Base-by-base conservation (phyloP, 2,113 vertebrate genomes). In the Chrysemys picta region DNA sequence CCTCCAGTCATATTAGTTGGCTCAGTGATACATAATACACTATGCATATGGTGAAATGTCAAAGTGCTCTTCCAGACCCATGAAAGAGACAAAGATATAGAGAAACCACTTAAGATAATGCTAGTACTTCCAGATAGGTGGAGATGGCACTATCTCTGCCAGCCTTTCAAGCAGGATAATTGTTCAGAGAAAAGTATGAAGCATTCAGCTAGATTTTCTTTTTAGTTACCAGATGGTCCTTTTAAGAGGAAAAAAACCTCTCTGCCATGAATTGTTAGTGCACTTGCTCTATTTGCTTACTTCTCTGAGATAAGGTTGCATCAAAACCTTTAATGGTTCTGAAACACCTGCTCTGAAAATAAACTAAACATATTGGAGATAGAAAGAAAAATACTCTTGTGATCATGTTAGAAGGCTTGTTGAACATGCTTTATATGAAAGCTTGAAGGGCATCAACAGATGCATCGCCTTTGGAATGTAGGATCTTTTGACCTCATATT, bases 281-380 rank as follows among this genome's bases (percentile, higher is more conserved):
- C 95, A 89, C 56, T 92, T 95, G 87, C 59, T 93, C 84, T 98
- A 97, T 99, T 98, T 99, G 96, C 98, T 98, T 98, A 97, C 97
- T 95, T 97, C 96, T 98, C 95, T 97, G 92, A 93, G 96, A 98
- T 85, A 90, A 96, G 95, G 95, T 97, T 97, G 95, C 97, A 97
- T 97, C 97, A 97, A 97, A 96, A 97, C 89, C 42, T 87, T 96
- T 98, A 97, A 98, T 96, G 98, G 97, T 97, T 98, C 95, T 97
- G 98, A 98, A 98, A 98, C 98, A 99, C 97, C 98, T 99, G 98
- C 98, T 99, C 97, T 93, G 96, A 91, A 98, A 98, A 99, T 97
- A 98, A 98, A 98, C 98, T 98, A 98, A 98, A 97, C 87, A 91
- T 93, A 25, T 93, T 94, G 87, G 88, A 78, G 85, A 96, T 86